These are phyloP conservation scores for Anguilla anguilla DNA, from an alignment of 2,797 vertebrate genomes.

Conservation along the genomic window DNA sequence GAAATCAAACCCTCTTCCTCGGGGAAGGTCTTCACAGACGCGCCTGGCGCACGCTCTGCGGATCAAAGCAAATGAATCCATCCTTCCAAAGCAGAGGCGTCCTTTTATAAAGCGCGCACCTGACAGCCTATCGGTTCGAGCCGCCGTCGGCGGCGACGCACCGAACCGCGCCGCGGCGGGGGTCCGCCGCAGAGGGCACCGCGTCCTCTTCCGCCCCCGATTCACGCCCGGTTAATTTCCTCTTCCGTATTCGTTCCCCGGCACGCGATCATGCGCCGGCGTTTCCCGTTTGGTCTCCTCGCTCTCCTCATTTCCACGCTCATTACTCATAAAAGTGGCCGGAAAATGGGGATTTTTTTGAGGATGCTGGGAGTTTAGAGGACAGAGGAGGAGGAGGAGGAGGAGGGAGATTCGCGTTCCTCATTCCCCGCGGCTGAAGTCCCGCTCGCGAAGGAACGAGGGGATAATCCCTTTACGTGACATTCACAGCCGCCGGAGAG, in stretches of 20 bases:
- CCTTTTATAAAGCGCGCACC: background rate
- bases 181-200: background rate
- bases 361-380: background rate
- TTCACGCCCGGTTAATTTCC: background rate
- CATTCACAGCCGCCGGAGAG: conserved; percentile 76
- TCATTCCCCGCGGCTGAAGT: conserved; percentile 52
- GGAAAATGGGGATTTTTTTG: background rate
- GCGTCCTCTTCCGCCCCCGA: background rate
- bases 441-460: conserved; percentile 61
- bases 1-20: background rate
- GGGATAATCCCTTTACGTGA: conserved; percentile 77
- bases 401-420: conserved; percentile 26
- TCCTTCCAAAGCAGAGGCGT: background rate
- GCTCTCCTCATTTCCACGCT: background rate
- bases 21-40: background rate
- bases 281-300: background rate
- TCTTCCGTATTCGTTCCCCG: background rate
- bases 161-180: background rate
- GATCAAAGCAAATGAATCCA: background rate
- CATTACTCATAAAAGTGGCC: background rate
- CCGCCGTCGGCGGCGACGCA: background rate
- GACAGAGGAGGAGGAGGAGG: background rate
- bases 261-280: background rate
- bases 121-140: background rate
- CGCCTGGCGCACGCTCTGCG: background rate